phyloP scores from a whole-genome alignment of 2,113 vertebrate species.

The Syrmaticus mikado region DNA sequence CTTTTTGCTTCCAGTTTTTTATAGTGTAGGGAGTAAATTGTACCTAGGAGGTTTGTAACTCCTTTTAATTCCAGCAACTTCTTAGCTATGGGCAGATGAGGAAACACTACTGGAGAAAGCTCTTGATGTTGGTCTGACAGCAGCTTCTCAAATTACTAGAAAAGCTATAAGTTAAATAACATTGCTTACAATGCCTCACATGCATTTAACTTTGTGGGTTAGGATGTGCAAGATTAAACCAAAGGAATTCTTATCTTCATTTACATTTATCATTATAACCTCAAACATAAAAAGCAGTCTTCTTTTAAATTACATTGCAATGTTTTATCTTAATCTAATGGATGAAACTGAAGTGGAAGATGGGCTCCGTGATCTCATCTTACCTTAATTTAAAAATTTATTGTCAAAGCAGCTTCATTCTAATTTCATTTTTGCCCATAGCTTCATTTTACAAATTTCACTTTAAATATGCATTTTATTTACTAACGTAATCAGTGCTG shows the following conservation, averaged over 20 bases:
- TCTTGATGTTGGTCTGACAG: not conserved
- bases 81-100: not conserved
- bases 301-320: not conserved
- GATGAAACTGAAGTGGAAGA: not conserved
- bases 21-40: not conserved
- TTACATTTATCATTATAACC: slow-evolving; percentile 40
- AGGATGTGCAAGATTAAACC: not conserved
- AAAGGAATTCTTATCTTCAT: slow-evolving; percentile 21
- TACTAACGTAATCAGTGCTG: not conserved
- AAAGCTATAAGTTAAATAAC: slow-evolving; percentile 16
- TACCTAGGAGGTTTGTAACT: not conserved
- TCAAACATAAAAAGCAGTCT: not conserved
- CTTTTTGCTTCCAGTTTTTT: not conserved
- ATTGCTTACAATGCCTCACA: not conserved
- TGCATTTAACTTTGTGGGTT: slow-evolving; percentile 1
- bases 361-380: not conserved
- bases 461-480: not conserved
- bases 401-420: not conserved
- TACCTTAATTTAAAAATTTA: not conserved
- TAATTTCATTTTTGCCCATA: not conserved
- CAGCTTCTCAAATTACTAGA: not conserved
- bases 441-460: rapidly evolving
- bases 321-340: not conserved
- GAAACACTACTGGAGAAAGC: not conserved
- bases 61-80: not conserved